These are phyloP conservation scores for Lamellibrachia columna DNA, from an alignment of 2,888 invertebrate genomes.

Conservation along the genomic window DNA sequence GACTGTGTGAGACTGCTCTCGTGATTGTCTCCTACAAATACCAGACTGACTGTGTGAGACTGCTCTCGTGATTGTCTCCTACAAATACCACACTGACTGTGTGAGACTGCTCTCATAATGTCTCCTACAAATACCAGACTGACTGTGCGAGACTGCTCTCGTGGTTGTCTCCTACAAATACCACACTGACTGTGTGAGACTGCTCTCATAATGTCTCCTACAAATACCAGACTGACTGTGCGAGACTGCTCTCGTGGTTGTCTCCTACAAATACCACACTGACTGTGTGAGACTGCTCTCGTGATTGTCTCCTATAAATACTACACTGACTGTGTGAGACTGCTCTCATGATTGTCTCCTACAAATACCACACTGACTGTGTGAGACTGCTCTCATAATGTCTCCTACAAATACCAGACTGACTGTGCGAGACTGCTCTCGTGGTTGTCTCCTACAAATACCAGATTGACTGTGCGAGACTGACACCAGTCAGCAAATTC, in stretches of 20 bases:
- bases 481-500: too few relatives aligned
- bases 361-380: background rate
- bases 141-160: background rate
- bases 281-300: background rate
- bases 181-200: background rate
- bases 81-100: background rate
- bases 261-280: background rate
- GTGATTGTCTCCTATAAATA: background rate
- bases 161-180: background rate
- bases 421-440: background rate
- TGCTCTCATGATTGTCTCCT: background rate
- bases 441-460: background rate
- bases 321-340: background rate
- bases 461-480: background rate
- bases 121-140: background rate
- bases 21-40: background rate
- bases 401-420: background rate
- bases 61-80: background rate
- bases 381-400: background rate
- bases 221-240: background rate
- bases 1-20: background rate
- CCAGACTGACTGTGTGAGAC: background rate
- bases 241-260: background rate
- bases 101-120: background rate
- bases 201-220: background rate